phyloP scores from a whole-genome alignment of 1,140 invertebrate genomes.

The Pararge aegeria region DNA sequence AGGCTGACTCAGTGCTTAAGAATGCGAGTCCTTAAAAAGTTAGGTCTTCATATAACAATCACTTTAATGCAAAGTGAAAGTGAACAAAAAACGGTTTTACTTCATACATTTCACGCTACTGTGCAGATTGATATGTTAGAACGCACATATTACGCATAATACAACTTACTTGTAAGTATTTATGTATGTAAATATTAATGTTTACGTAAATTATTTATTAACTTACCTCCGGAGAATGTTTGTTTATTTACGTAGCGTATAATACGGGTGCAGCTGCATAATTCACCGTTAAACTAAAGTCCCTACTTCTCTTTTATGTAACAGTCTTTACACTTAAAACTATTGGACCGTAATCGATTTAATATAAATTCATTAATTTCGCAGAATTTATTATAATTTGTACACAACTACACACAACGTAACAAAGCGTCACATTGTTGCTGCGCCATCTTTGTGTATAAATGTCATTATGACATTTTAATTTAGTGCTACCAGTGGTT shows the following conservation, averaged over 20 bases:
- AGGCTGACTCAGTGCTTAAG: constrained; percentile 25
- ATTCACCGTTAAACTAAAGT: neutral
- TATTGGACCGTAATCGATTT: neutral
- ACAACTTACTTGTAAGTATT: neutral
- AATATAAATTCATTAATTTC: neutral
- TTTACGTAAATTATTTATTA: constrained; percentile 2
- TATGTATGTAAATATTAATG: constrained; percentile 4
- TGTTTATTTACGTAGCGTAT: neutral
- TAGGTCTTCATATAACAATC: neutral
- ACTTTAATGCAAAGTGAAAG: neutral
- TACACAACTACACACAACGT: neutral
- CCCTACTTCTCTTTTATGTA: too few relatives aligned
- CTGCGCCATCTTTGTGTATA: neutral
- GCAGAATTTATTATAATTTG: neutral
- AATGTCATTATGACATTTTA: too few relatives aligned
- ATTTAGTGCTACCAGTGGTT: too few relatives aligned
- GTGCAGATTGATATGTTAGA: neutral
- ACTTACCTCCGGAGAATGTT: neutral
- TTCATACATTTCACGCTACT: neutral
- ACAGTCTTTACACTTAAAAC: neutral
- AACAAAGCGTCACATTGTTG: neutral
- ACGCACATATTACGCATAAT: neutral
- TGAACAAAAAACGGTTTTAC: constrained; percentile 1
- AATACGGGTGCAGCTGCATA: neutral
- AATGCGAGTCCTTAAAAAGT: constrained; percentile 15